A percentile compares a stretch with the other conserved stretches of the same genome.
These are phyloP conservation scores for Sphecodes monilicornis DNA, from an alignment of 2,888 invertebrate species.

Conservation along the genomic window DNA sequence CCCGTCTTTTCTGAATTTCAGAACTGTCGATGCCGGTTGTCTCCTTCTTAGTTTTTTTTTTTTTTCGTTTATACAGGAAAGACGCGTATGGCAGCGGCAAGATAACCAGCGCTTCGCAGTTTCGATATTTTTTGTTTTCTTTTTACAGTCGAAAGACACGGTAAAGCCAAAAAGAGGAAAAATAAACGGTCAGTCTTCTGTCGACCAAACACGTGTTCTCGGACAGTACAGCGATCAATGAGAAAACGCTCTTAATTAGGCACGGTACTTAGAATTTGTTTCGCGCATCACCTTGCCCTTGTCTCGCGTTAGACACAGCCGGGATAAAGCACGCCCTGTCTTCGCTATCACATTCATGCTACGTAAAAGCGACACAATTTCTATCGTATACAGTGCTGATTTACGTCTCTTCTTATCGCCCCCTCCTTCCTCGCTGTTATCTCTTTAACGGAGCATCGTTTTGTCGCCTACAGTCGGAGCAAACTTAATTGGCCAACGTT, in stretches of 20 bases:
- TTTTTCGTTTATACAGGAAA: conserved; percentile 37
- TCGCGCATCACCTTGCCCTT: conserved; percentile 26
- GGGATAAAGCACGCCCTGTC: conserved; percentile 32
- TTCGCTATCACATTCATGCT: conserved; percentile 49
- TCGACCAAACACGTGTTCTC: conserved; percentile 70
- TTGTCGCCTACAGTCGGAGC: not conserved
- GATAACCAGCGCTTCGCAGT: conserved; percentile 38
- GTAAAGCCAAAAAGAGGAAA: conserved; percentile 65
- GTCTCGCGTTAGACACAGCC: conserved; percentile 51
- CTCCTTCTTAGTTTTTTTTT: conserved; percentile 11
- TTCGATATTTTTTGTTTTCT: not conserved
- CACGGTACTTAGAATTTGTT: conserved; percentile 68
- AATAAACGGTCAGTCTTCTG: conserved; percentile 65
- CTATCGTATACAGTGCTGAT: conserved; percentile 50
- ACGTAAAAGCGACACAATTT: conserved; percentile 59
- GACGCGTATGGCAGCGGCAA: conserved; percentile 28
- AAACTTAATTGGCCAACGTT: not conserved
- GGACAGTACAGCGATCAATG: conserved; percentile 50
- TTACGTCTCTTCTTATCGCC: conserved; percentile 10
- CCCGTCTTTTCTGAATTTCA: not conserved
- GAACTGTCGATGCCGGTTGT: conserved; percentile 20
- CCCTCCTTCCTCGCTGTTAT: not conserved
- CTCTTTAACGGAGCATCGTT: conserved; percentile 36
- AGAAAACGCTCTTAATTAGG: conserved; percentile 58
- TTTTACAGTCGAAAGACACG: conserved; percentile 54